Conservation (phyloP, 2,113 vertebrate genomes). For the Leiothrix lutea region DNA sequence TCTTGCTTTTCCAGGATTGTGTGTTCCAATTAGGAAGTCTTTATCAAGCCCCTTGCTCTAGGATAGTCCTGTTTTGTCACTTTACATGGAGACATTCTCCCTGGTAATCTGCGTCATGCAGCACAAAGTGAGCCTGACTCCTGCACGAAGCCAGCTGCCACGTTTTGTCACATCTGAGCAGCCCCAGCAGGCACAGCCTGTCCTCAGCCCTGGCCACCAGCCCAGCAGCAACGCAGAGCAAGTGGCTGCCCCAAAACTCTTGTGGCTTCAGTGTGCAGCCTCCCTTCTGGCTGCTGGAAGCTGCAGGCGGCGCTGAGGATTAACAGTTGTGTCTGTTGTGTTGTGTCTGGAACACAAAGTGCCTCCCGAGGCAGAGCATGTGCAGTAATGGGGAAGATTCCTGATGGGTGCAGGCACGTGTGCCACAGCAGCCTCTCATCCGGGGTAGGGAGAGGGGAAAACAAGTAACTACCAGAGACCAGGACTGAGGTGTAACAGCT, state of each 20-base stretch:
- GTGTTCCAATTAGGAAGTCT: fast-evolving
- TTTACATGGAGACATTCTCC: neutral
- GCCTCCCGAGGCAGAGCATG: fast-evolving
- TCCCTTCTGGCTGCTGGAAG: too few relatives aligned
- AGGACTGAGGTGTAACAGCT: fast-evolving
- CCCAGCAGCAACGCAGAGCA: neutral
- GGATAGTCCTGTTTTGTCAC: neutral
- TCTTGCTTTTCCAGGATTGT: neutral
- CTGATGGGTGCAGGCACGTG: fast-evolving
- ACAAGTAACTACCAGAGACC: fast-evolving
- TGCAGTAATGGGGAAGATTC: fast-evolving
- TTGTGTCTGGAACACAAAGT: fast-evolving
- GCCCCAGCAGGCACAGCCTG: neutral
- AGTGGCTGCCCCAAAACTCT: fast-evolving
- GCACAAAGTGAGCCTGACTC: neutral
- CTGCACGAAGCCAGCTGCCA: neutral
- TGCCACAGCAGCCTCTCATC: neutral
- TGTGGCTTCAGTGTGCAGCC: fast-evolving
- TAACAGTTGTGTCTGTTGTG: fast-evolving
- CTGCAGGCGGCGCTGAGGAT: fast-evolving
- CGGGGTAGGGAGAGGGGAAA: fast-evolving
- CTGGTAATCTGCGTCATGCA: fast-evolving
- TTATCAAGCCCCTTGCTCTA: neutral
- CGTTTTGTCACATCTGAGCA: neutral
- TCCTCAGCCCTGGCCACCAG: fast-evolving